Conservation (phyloP, 2,113 vertebrate genomes). For the Maccullochella peelii region DNA sequence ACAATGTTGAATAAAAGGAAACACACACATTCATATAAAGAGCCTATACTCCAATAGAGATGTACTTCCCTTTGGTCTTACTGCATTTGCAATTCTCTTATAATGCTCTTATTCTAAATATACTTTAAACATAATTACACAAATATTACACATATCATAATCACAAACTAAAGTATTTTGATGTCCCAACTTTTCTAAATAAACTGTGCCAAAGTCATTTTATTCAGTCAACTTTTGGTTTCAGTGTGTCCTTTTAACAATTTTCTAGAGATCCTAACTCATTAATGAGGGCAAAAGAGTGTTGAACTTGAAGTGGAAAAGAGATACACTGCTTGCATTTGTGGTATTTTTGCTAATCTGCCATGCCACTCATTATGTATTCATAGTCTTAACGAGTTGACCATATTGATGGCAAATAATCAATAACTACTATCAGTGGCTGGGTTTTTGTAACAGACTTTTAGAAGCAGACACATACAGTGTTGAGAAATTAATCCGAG, state of each 20-base stretch:
- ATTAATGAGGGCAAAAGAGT: neutral
- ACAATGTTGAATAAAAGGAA: neutral
- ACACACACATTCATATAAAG: neutral
- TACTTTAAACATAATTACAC: neutral
- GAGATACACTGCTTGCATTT: neutral
- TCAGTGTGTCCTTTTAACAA: neutral
- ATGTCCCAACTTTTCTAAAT: no score
- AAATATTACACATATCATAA: no score
- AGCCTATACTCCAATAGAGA: neutral
- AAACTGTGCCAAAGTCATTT: neutral
- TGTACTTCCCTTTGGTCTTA: neutral
- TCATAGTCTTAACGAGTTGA: neutral
- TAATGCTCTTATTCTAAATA: no score
- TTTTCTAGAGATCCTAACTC: neutral
- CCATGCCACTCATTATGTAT: neutral
- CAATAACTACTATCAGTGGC: neutral
- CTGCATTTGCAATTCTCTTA: no score
- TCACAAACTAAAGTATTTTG: no score
- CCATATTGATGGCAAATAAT: neutral
- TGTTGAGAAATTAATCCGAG: neutral
- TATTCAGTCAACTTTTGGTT: neutral
- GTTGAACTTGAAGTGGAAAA: neutral
- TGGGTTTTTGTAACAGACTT: neutral
- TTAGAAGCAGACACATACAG: neutral
- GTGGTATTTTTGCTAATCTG: neutral